Base-by-base conservation (phyloP, 2,888 invertebrate genomes). In the Polydrusus cervinus region DNA sequence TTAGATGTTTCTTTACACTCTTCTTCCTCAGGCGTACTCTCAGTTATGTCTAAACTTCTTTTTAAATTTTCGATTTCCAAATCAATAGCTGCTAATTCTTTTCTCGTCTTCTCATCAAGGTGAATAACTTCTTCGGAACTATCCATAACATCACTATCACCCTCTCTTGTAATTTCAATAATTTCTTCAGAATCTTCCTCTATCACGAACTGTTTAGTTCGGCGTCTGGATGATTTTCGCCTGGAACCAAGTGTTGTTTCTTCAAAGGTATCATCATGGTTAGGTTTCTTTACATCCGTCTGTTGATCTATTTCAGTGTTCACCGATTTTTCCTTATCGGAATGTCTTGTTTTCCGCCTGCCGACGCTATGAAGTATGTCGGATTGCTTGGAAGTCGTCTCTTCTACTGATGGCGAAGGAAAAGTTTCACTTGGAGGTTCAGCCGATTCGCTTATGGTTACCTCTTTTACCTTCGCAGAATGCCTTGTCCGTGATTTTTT, bases 181-280 rank as follows among this genome's bases (percentile, higher is more conserved):
- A 71, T 16, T 64, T 55, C 55, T 45, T 69, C 74, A 7, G 64
- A 74, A 55, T 74, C 64, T 45, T 74, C 74, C 16, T 69, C 68
- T n/a, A 69, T 64, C 1, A 69, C 45, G 53, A 69, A 62, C 25
- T 69, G 68, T 47, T 69, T 62, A 55, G 51, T 51, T 51, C 49
- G 60, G 7, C 71, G 40, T 34, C 65, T 51, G 1, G 64, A 30
- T 1, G 47, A 49, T 14, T 47, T 65, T 49, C 38, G 11, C 11
- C 25, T 64, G 1, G 30, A 30, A n/a, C 45, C 45, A 3, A 25
- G 0, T 30, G 65, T 2, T 16, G 20, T 13, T 25, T 70, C 49
- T 14, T 64, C n/a, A 47, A 38, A 62, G 11, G 40, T 2, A 60
- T 8, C 16, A 18, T 60, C 18, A 11, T 2, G 1, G 3, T 64